phyloP scores from a whole-genome alignment of 1,140 invertebrate species.

The Scaptomyza graminum region DNA sequence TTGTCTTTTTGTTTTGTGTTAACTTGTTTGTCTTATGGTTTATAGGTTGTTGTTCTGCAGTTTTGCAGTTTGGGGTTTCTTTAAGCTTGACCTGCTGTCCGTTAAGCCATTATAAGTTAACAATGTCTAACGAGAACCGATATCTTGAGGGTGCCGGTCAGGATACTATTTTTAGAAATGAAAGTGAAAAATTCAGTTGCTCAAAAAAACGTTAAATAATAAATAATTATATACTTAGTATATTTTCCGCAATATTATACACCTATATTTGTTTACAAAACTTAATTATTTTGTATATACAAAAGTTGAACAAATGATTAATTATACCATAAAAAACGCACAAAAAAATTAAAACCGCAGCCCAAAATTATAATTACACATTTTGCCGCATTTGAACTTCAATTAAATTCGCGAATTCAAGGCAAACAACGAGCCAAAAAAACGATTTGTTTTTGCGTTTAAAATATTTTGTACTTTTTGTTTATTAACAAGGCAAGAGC shows the following conservation, averaged over 20 bases:
- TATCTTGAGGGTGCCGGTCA: neutral
- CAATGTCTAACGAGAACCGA: neutral
- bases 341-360: slow-evolving; percentile 32
- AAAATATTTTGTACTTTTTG: slow-evolving; percentile 38
- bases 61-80: slow-evolving; percentile 33
- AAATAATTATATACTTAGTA: too few species aligned
- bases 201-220: too few species aligned
- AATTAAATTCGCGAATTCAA: slow-evolving; percentile 58
- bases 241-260: too few species aligned
- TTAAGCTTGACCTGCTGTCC: slow-evolving; percentile 28
- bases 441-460: slow-evolving; percentile 52
- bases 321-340: slow-evolving; percentile 19
- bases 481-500: slow-evolving; percentile 60
- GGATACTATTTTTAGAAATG: too few species aligned
- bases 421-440: slow-evolving; percentile 67
- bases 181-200: too few species aligned
- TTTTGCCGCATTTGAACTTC: slow-evolving; percentile 61
- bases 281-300: slow-evolving; percentile 4
- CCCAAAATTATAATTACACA: slow-evolving; percentile 60
- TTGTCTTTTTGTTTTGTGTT: slow-evolving; percentile 26
- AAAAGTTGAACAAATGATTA: slow-evolving; percentile 32
- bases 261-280: too few species aligned
- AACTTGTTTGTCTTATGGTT: slow-evolving; percentile 41
- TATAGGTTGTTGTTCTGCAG: slow-evolving; percentile 20
- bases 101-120: neutral